Conservation (phyloP, 2,113 vertebrate species). For the Cebus imitator region DNA sequence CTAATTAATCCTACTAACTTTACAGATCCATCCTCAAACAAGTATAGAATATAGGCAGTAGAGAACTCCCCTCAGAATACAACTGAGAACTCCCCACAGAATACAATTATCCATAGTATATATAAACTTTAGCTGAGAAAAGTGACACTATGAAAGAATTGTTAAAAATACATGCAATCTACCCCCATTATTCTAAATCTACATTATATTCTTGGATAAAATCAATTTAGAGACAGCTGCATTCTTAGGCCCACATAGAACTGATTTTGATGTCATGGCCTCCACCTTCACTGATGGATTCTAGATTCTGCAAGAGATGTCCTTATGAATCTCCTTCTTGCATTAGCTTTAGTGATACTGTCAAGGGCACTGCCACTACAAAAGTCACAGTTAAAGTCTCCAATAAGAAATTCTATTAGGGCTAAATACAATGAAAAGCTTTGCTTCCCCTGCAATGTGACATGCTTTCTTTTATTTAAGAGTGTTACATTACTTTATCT, state of each 20-base stretch:
- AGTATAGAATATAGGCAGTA: background rate
- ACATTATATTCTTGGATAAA: background rate
- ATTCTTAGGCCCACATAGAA: background rate
- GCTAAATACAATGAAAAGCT: background rate
- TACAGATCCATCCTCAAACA: background rate
- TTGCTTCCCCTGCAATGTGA: background rate
- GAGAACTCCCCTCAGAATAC: background rate
- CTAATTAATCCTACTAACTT: background rate
- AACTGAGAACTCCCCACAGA: background rate
- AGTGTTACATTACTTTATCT: background rate
- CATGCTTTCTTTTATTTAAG: slow-evolving; percentile 4
- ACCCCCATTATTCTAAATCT: background rate
- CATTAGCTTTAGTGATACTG: background rate
- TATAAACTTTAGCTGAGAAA: slow-evolving; percentile 5
- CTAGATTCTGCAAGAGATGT: background rate
- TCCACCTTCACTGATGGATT: background rate
- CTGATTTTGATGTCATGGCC: background rate
- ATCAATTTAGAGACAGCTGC: background rate
- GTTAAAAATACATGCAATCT: background rate
- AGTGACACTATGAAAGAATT: background rate
- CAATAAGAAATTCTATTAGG: background rate
- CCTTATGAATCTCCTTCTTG: background rate
- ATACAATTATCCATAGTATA: background rate
- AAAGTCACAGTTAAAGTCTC: background rate
- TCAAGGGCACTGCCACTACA: background rate